These are phyloP conservation scores for Lepidostoma basale DNA, from an alignment of 1,140 invertebrate species.

Conservation along the genomic window DNA sequence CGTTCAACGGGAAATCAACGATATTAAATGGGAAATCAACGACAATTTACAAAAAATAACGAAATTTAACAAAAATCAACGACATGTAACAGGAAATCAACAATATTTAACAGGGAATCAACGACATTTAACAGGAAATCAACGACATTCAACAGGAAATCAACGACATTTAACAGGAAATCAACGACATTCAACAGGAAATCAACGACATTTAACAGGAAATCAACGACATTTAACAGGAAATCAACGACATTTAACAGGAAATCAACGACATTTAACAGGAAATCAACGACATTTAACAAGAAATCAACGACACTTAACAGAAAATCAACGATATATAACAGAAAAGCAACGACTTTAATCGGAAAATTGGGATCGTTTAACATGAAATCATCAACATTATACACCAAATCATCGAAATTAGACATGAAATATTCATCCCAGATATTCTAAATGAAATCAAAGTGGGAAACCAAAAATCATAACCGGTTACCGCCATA, in stretches of 20 bases:
- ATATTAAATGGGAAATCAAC: conserved; percentile 8
- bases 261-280: not conserved
- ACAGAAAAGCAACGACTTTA: too few relatives aligned
- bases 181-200: not conserved
- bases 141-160: not conserved
- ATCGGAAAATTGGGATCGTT: too few relatives aligned
- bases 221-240: not conserved
- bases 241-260: not conserved
- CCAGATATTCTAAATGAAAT: too few relatives aligned
- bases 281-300: not conserved
- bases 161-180: not conserved
- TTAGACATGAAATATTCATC: too few relatives aligned
- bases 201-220: not conserved
- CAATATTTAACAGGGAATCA: not conserved
- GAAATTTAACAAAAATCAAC: conserved; percentile 15
- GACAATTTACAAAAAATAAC: not conserved
- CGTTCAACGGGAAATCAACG: not conserved
- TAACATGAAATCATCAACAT: too few relatives aligned
- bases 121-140: not conserved
- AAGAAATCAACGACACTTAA: not conserved
- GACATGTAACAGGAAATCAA: not conserved
- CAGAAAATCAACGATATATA: not conserved
- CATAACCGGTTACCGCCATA: too few relatives aligned
- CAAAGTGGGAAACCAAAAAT: too few relatives aligned
- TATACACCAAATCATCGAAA: too few relatives aligned